Evolutionary conservation across 2,113 vertebrate genomes (phyloP), one percentile per base, ranked within the genome.

Genomic region (Pristiophorus japonicus): DNA sequence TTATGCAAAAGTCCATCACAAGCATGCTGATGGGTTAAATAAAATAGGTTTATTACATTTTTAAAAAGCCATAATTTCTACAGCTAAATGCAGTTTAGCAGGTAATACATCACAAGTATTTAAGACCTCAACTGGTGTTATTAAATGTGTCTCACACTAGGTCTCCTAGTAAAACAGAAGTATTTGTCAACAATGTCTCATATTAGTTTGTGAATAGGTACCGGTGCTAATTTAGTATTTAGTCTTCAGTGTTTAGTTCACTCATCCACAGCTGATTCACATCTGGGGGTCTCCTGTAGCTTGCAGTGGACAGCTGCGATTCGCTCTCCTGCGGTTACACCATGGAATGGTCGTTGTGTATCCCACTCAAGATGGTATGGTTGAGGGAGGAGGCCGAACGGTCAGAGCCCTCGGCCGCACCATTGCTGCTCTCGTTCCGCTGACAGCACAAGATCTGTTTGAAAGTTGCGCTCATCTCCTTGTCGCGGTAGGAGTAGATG

Each of bases 401-500:
- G 96, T 99, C 99, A 0, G 99, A 99, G 73, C 98, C 99, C 63
- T 99, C 99, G 0, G 98, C 97, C 0, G 98, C 98, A 65, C 98
- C 98, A 0, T 98, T 99, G 96, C 98, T 95, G 0, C 96, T 99
- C 96, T 99, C 99, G 0, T 97, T 98, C 95, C 98, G 98, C 96
- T 99, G 99, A 96, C 99, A 99, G 96, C 99, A 99, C 81, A 99
- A 98, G 96, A 99, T 99, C 97, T 99, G 99, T 95, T 98, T 98
- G 97, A 99, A 99, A 87, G 99, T 99, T 0, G 99, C 97, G 0
- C 99, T 99, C 99, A 99, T 99, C 96, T 99, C 99, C 96, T 99
- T 99, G 97, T 99, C 99, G 0, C 99, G 98, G 96, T 99, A 99
- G 73, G 99, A 99, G 97, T 99, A 99, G 97, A 99, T 99, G 97